phyloP scores from a whole-genome alignment of 2,888 invertebrate species.

The Drepana falcataria region DNA sequence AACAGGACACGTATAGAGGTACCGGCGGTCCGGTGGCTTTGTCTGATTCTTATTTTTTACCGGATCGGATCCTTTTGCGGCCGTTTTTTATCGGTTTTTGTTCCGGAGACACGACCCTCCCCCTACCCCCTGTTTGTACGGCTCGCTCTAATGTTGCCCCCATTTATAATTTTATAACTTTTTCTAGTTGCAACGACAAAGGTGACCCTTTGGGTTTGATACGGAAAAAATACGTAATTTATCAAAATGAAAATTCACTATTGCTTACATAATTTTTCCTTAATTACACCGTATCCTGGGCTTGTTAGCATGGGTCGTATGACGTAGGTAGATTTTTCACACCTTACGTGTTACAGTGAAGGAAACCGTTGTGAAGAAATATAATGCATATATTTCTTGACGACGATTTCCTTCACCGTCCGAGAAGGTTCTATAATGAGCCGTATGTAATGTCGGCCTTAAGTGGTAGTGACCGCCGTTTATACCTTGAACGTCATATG shows the following conservation, averaged over 20 bases:
- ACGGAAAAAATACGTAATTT: constrained; percentile 58
- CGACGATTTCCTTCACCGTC: too few species aligned
- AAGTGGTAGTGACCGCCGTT: too few species aligned
- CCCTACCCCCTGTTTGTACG: constrained; percentile 48
- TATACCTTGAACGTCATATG: too few species aligned
- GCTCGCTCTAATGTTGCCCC: constrained; percentile 71
- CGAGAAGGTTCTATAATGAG: too few species aligned
- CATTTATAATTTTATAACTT: constrained; percentile 69
- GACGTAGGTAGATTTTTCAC: too few species aligned
- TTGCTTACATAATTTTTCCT: constrained; percentile 8
- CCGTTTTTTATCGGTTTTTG: constrained; percentile 77
- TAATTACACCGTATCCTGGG: too few species aligned
- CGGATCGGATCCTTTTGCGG: constrained; percentile 72
- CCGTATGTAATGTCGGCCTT: too few species aligned
- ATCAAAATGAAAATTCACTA: constrained; percentile 6
- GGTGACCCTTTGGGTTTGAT: constrained; percentile 52
- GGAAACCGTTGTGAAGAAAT: too few species aligned
- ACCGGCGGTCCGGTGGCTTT: constrained; percentile 63
- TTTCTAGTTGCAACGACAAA: constrained; percentile 49
- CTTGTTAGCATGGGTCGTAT: too few species aligned
- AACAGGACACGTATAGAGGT: constrained; percentile 75
- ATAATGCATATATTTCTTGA: too few species aligned
- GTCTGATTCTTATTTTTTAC: constrained; percentile 78
- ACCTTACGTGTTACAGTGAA: too few species aligned
- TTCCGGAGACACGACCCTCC: constrained; percentile 63